Evolutionary conservation across 2,888 invertebrate genomes (phyloP), one percentile per base, ranked within the genome.

Genomic region (Capitulum mitella): DNA sequence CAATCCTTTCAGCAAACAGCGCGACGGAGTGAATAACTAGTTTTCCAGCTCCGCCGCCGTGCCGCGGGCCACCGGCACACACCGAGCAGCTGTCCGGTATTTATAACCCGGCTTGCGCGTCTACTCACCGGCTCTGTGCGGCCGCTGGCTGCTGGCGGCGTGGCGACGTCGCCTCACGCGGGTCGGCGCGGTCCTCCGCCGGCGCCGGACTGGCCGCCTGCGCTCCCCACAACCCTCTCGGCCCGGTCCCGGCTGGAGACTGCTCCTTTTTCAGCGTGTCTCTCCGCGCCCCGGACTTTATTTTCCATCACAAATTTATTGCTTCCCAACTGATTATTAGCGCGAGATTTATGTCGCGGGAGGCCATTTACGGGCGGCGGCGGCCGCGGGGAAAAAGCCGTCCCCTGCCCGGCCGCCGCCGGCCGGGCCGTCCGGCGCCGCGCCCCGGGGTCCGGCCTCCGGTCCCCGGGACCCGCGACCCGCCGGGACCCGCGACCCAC

Each of bases 321-420:
- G 79, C 80, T 77, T 74, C 77, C 80, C 79, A 79, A 78, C 80
- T 79, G 79, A 80, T 80, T 80, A 80, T 80, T 78, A 80, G 79
- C 43, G 77, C 58, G 77, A 80, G 80, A 80, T 80, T 80, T 80
- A 80, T 80, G 80, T 78, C 78, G 54, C 76, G 29, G 64, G 51
- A 58, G 29, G 34, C 79, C 70, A 70, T 70, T 70, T 70, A 70
- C 70, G 10, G 70, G 26, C 70, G 40, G n/a, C 64, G 64, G 40
- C 40, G 70, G 29, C 37, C 22, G 70, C 37, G 29, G 70, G 70
- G 70, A 70, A 70, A 70, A 70, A 70, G 58, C 58, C n/a, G 29
- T 5, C 58, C 58, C 58, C 58, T 5, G 29, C 58, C 58, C 8
- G 29, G 8, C 58, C 8, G 6, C 5, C 8, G 58, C 58, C 8